phyloP scores from a whole-genome alignment of 2,113 vertebrate genomes.

The Bujurquina vittata region DNA sequence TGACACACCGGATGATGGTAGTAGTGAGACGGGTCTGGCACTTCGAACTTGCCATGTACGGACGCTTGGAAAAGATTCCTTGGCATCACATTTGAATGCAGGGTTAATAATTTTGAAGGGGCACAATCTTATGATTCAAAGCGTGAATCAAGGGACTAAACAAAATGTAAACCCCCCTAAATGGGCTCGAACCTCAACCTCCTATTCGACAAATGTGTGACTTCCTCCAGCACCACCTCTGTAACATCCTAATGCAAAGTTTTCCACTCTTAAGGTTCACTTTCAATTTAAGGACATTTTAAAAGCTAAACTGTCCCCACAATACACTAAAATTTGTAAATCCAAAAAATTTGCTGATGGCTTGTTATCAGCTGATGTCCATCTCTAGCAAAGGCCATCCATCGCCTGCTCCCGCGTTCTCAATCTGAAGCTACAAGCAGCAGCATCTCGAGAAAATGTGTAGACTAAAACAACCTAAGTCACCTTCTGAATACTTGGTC shows the following conservation, averaged over 20 bases:
- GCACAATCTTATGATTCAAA: not conserved
- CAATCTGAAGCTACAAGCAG: not conserved
- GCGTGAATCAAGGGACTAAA: not conserved
- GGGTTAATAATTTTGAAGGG: not conserved
- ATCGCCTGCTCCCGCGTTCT: constrained; percentile 10
- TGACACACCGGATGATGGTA: not conserved
- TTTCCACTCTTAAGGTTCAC: no score
- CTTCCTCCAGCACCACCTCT: not conserved
- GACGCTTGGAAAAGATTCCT: not conserved
- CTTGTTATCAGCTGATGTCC: not conserved
- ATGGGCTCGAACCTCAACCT: not conserved
- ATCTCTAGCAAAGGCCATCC: not conserved
- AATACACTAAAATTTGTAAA: not conserved
- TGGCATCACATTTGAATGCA: not conserved
- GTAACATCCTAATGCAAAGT: not conserved
- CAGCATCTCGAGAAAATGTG: constrained; percentile 23
- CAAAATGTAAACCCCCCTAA: not conserved
- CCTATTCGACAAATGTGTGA: not conserved
- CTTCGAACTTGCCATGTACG: not conserved
- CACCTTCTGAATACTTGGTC: constrained; percentile 2
- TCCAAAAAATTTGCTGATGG: constrained; percentile 2
- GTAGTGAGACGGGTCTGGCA: not conserved
- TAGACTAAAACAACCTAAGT: not conserved
- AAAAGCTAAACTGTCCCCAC: not conserved
- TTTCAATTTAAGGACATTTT: not conserved